Conservation (phyloP, 2,797 vertebrate species). For the Enteromius anoplus region DNA sequence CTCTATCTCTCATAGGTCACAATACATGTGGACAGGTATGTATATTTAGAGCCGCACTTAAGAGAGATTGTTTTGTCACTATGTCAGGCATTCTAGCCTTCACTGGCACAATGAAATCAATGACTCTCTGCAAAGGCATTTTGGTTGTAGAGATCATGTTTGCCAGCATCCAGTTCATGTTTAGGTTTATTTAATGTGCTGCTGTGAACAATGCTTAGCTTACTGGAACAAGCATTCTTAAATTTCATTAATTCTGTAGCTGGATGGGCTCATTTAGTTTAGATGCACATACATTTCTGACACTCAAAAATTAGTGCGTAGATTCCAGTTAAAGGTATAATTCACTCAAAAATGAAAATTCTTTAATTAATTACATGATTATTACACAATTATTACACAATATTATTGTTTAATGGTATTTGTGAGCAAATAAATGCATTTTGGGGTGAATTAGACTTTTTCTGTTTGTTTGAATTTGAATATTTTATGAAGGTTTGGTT, state of each 20-base stretch:
- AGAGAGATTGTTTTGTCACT: slow-evolving; percentile 11
- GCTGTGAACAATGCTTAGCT: neutral
- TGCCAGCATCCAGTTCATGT: neutral
- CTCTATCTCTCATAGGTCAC: slow-evolving; percentile 47
- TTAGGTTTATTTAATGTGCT: neutral
- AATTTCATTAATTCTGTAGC: neutral
- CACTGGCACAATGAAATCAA: neutral
- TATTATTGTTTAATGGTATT: neutral
- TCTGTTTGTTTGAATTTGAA: no score
- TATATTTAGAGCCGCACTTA: slow-evolving; percentile 27
- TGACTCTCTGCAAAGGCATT: neutral
- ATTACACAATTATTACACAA: neutral
- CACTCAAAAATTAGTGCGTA: neutral
- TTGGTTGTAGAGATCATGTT: slow-evolving; percentile 10
- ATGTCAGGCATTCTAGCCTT: slow-evolving; percentile 23
- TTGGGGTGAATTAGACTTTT: no score
- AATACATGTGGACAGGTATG: slow-evolving; percentile 67
- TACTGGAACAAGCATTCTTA: neutral
- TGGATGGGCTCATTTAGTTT: neutral
- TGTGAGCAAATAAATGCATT: neutral
- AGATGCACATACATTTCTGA: neutral
- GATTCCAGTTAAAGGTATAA: neutral
- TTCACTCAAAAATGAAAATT: no score
- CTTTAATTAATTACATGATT: neutral
- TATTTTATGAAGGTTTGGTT: no score